phyloP scores from a whole-genome alignment of 2,113 vertebrate species.

The Phylloscopus whistleri region DNA sequence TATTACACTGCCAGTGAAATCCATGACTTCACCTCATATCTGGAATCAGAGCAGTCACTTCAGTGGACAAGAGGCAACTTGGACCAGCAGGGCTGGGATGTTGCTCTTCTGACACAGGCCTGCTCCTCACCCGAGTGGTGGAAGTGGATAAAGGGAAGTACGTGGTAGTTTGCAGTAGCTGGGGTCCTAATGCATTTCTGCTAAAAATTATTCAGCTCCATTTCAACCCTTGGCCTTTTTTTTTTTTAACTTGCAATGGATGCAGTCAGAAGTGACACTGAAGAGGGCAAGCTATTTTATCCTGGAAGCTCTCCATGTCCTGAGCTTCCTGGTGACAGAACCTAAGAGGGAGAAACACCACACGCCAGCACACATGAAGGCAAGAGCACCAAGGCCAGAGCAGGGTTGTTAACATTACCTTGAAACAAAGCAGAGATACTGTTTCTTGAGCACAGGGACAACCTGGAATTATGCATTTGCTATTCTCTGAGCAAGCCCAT shows the following conservation, averaged over 20 bases:
- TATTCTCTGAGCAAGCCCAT: not conserved
- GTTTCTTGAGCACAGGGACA: not conserved
- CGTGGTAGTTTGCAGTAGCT: rapidly evolving
- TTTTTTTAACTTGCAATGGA: not conserved
- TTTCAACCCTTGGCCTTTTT: not conserved
- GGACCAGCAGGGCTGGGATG: not conserved
- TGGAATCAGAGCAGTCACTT: not conserved
- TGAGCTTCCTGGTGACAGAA: not conserved
- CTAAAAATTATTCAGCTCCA: not conserved
- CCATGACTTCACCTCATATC: rapidly evolving
- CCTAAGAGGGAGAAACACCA: not conserved
- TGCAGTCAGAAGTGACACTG: not conserved
- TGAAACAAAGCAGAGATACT: not conserved
- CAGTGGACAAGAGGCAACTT: not conserved
- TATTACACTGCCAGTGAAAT: not conserved
- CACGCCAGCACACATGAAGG: not conserved
- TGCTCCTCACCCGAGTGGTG: rapidly evolving
- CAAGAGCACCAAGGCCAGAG: not conserved
- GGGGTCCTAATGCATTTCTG: not conserved
- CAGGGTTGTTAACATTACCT: not conserved
- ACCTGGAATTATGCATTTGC: not conserved
- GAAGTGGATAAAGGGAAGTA: not conserved
- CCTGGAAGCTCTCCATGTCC: not conserved
- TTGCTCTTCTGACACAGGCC: not conserved
- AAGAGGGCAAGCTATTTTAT: not conserved